Percentiles rank a stretch among this genome's conserved stretches.
These are phyloP conservation scores for Gasterosteus aculeatus DNA, from an alignment of 2,113 vertebrate species.

Conservation along the genomic window DNA sequence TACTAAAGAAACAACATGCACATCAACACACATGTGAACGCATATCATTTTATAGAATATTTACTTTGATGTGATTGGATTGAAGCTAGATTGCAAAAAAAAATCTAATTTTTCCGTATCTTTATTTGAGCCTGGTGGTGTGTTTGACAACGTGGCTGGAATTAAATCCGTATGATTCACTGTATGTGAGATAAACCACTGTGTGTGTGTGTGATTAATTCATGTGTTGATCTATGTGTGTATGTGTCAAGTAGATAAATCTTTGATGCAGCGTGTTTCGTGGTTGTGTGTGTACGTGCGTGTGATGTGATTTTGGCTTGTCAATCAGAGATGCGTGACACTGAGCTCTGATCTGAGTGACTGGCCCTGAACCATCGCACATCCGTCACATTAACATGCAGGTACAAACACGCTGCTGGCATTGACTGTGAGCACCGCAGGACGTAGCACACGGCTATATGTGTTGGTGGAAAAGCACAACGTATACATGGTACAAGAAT, in stretches of 20 bases:
- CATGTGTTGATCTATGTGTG: slow-evolving; percentile 35
- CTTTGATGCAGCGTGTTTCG: slow-evolving; percentile 51
- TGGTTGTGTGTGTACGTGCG: slow-evolving; percentile 14
- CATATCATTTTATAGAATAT: slow-evolving; percentile 42
- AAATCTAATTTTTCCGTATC: neutral
- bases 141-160: slow-evolving; percentile 28
- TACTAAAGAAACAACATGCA: slow-evolving; percentile 47
- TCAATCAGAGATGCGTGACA: slow-evolving; percentile 53
- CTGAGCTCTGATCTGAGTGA: slow-evolving; percentile 46
- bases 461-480: neutral
- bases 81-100: slow-evolving; percentile 31
- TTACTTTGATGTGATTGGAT: slow-evolving; percentile 44
- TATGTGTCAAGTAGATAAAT: slow-evolving; percentile 54
- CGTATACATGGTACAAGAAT: neutral
- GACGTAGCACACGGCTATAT: neutral
- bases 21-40: slow-evolving; percentile 19
- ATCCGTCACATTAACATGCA: slow-evolving; percentile 54
- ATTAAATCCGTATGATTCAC: slow-evolving; percentile 54
- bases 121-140: slow-evolving; percentile 16
- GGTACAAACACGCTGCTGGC: slow-evolving; percentile 11
- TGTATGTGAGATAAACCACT: slow-evolving; percentile 21
- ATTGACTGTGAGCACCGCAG: slow-evolving; percentile 3
- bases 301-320: slow-evolving; percentile 38
- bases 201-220: slow-evolving; percentile 36
- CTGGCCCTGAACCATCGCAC: slow-evolving; percentile 47